Base-by-base conservation (phyloP, 2,797 vertebrate genomes). In the Ataeniobius toweri region DNA sequence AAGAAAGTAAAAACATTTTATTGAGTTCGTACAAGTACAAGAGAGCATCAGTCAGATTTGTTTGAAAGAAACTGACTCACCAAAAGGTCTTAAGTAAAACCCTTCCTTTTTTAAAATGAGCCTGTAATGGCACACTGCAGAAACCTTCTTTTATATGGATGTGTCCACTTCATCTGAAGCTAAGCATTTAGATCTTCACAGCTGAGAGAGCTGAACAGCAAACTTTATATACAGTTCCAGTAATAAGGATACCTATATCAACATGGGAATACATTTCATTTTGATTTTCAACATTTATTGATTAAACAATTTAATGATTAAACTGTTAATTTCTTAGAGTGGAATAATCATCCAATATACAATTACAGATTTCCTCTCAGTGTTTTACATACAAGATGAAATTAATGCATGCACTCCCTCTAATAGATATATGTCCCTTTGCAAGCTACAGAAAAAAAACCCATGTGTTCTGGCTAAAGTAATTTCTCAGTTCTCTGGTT, bases 31-130 rank as follows among this genome's bases (percentile, higher is more conserved):
- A 78, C 36, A 41, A 67, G 68, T 53, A 72, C 51, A 39, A 39
- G 80, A 80, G 76, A 50, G 76, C 48, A 46, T 84, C 80, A 55
- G 68, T 76, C 46, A 77, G 76, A 85, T 83, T 89, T 55, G 26
- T 81, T 55, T 73, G n/a, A 85, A 85, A 88, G 82, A 86, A 89
- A 90, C 74, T 79, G 74, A 86, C 86, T 87, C 56, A 80, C 85
- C 83, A 91, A 87, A 92, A 91, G 92, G 89, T 92, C 92, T 91
- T 48, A 75, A 81, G 77, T 88, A 86, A 90, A 91, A 87, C 26
- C 82, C 80, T 87, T 67, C 84, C 88, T 86, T 89, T 89, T 72
- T 78, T 85, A 77, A 89, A 88, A 89, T 89, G 78, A 83, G 84
- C 68, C 78, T 75, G 83, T 53, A 75, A 80, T 50, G 28, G 83